These are phyloP conservation scores for Brachionus asplanchnoidis DNA, from an alignment of 1,140 invertebrate species.

Conservation along the genomic window DNA sequence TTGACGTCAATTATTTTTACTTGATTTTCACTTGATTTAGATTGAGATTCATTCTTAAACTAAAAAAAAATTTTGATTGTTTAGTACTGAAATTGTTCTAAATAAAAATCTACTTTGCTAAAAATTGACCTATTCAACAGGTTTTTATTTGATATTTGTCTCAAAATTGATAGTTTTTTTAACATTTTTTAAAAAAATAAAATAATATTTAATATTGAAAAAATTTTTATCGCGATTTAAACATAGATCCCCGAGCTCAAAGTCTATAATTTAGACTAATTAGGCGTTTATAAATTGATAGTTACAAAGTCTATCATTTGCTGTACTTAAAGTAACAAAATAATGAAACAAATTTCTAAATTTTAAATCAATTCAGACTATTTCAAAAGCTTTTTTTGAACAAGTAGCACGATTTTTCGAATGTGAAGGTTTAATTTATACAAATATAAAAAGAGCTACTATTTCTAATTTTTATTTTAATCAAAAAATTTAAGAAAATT, in stretches of 20 bases:
- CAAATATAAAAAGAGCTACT: neutral
- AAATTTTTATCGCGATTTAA: neutral
- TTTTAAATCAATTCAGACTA: neutral
- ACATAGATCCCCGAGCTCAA: neutral
- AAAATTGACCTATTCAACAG: neutral
- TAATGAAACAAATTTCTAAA: neutral
- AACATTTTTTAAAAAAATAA: neutral
- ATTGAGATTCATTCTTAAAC: neutral
- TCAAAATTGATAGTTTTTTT: neutral
- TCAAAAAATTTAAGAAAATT: neutral
- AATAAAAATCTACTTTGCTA: neutral
- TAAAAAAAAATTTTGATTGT: neutral
- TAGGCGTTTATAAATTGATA: neutral
- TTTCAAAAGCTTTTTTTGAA: neutral
- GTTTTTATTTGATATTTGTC: neutral
- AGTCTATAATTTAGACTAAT: neutral
- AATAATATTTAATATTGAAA: neutral
- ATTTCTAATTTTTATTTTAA: neutral
- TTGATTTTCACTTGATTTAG: neutral
- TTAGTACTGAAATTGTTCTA: no score
- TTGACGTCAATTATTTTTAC: neutral
- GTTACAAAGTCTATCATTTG: neutral
- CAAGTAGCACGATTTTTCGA: neutral
- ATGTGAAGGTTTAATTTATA: neutral
- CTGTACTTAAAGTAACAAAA: neutral